Base-by-base conservation (phyloP, 2,888 invertebrate species). In the Sepioteuthis lessoniana region DNA sequence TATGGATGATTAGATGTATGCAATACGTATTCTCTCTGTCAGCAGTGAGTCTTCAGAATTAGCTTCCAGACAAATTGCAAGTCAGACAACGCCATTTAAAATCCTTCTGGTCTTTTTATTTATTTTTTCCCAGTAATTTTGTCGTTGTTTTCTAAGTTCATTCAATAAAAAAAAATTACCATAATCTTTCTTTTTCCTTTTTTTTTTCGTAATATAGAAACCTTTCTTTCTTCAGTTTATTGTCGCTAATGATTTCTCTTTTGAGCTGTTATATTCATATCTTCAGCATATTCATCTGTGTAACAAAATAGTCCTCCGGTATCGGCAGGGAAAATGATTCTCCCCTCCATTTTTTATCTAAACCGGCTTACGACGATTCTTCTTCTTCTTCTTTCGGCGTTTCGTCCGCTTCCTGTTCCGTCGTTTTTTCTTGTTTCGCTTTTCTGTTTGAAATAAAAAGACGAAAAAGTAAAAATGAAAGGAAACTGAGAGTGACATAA, bases 371-470 rank as follows among this genome's bases (percentile, higher is more conserved):
- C 91, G 91, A 10, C 91, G 38, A 3, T 42, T 46, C 91, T 91
- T 91, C 91, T 91, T 91, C 91, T 91, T 91, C 91, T 91, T 91
- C 38, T 76, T 76, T 35, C 76, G 76, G 76, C 91, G 91, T 46
- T 91, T 91, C 16, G 46, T 91, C 19, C 91, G 91, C 91, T 91
- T 37, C 38, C 91, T 10, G 42, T 91, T 91, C 42, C 91, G 91
- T 31, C 91, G 91, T 28, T 91, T 91, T 25, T 91, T 91, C 91
- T 91, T 91, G 91, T 91, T 91, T 38, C 91, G 91, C 38, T 91
- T 91, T 31, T 91, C 91, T 91, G 38, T 31, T 28, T 3, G 28
- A 38, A 31, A 91, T 28, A 91, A 38, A n/a, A 42, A 28, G 31
- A 76, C n/a, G n/a, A 76, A 25, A 0, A 21, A 55, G 21, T 13